Evolutionary conservation across 2,888 invertebrate genomes (phyloP), one percentile per base, ranked within the genome.

Genomic region (Hyposoter dolosus): DNA sequence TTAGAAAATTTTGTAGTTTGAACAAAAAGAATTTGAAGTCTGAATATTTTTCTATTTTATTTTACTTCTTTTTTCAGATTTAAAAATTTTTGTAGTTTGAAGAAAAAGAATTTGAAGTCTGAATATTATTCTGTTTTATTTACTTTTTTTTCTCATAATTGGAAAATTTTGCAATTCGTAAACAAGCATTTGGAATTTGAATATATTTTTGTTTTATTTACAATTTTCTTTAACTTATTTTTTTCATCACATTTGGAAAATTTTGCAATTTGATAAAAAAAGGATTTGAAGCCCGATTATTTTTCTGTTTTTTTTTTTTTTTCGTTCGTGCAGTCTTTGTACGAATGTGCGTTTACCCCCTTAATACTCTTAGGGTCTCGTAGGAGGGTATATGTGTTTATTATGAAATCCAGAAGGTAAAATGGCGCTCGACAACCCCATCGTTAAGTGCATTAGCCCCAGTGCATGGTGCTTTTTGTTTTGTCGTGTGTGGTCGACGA

Each of bases 361-460:
- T 50, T 66, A 85, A 80, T 83, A 82, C 56, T 19, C 56, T 68
- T 17, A 28, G 72, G 68, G 74, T 77, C 72, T 43, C 50, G 68
- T 9, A 23, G 45, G 43, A 45, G 66, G 56, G 77, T 66, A 81
- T 53, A 66, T 35, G 6, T 50, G 17, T 50, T 7, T n/a, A 6
- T 56, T 56, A 50, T 10, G 66, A 80, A 76, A 40, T 63, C 43
- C 19, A 9, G 6, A 56, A 83, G 77, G 81, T 78, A 78, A 76
- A 78, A 78, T 74, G 68, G 75, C 77, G 28, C 65, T 53, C 28
- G 45, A 53, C 75, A 86, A 86, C 82, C 82, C 86, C 65, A 82
- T 84, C 83, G 86, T 84, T 86, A 84, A 86, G 69, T 82, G 83
- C 83, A 84, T 86, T 86, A 86, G 86, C 82, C 81, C 78, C 81